Percentiles rank a stretch among this genome's conserved stretches.
Conservation (phyloP, 1,140 invertebrate species). For the Diorhabda elongata region DNA sequence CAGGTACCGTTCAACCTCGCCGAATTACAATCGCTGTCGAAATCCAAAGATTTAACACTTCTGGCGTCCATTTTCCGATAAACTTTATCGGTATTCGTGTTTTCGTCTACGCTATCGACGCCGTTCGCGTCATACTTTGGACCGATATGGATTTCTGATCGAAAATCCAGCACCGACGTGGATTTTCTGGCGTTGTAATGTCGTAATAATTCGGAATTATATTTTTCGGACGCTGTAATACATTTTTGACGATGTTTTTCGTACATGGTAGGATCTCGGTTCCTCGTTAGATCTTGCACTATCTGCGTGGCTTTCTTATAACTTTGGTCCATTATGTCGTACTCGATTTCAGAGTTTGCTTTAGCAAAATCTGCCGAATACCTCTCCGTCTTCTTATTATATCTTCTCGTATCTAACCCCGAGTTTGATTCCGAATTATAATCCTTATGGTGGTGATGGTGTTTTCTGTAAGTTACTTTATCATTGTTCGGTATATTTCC, state of each 20-base stretch:
- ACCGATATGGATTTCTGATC: conserved; percentile 42
- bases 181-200: conserved; percentile 46
- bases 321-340: conserved; percentile 42
- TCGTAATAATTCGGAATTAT: conserved; percentile 41
- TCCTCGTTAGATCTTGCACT: conserved; percentile 43
- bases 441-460: conserved; percentile 45
- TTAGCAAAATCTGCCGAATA: conserved; percentile 29
- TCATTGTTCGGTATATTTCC: conserved; percentile 42
- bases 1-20: conserved; percentile 43
- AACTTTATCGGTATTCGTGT: conserved; percentile 26
- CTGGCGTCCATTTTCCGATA: conserved; percentile 52
- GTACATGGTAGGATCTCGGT: conserved; percentile 40
- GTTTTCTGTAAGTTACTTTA: conserved; percentile 40
- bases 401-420: conserved; percentile 42
- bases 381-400: conserved; percentile 32
- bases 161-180: conserved; percentile 44
- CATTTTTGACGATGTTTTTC: conserved; percentile 43
- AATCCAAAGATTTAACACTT: conserved; percentile 63
- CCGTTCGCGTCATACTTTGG: conserved; percentile 41
- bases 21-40: conserved; percentile 60
- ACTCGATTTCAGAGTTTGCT: conserved; percentile 33
- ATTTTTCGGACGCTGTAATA: conserved; percentile 44
- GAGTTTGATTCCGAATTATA: conserved; percentile 56
- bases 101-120: conserved; percentile 35
- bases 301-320: conserved; percentile 46